These are phyloP conservation scores for Hyposoter dolosus DNA, from an alignment of 2,888 invertebrate genomes.

Conservation along the genomic window DNA sequence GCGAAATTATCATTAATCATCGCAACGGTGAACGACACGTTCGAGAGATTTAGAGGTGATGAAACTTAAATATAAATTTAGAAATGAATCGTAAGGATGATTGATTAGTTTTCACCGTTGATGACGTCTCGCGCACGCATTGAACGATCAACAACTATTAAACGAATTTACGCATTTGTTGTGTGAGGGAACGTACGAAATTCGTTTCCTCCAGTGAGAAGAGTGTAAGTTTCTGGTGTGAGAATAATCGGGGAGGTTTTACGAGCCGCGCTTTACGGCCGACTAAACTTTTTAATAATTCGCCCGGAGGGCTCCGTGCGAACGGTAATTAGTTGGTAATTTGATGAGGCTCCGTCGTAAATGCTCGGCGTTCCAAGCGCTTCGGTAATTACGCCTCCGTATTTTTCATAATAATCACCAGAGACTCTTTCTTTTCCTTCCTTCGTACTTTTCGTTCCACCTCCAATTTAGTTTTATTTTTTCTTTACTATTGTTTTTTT, in stretches of 20 bases:
- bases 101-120: slow-evolving; percentile 49
- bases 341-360: slow-evolving; percentile 82
- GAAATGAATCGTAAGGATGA: slow-evolving; percentile 35
- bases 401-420: slow-evolving; percentile 81
- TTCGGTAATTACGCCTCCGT: slow-evolving; percentile 81
- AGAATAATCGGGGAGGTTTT: slow-evolving; percentile 73
- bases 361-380: slow-evolving; percentile 75
- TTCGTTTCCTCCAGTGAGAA: slow-evolving; percentile 38
- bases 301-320: slow-evolving; percentile 65
- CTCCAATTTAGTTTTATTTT: neutral
- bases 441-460: slow-evolving; percentile 21
- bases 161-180: slow-evolving; percentile 15
- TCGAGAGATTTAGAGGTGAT: neutral
- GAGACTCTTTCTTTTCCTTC: slow-evolving; percentile 60
- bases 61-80: neutral
- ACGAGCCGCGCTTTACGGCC: slow-evolving; percentile 81
- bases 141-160: slow-evolving; percentile 1
- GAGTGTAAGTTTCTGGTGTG: slow-evolving; percentile 40
- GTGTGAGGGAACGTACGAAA: slow-evolving; percentile 6
- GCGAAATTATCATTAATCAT: neutral
- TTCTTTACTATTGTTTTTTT: neutral
- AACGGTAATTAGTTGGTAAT: slow-evolving; percentile 83
- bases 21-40: neutral
- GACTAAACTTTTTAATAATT: slow-evolving; percentile 84
- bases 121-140: slow-evolving; percentile 65